These are phyloP conservation scores for Paedocypris sp. DNA, from an alignment of 2,113 vertebrate genomes.

Conservation along the genomic window DNA sequence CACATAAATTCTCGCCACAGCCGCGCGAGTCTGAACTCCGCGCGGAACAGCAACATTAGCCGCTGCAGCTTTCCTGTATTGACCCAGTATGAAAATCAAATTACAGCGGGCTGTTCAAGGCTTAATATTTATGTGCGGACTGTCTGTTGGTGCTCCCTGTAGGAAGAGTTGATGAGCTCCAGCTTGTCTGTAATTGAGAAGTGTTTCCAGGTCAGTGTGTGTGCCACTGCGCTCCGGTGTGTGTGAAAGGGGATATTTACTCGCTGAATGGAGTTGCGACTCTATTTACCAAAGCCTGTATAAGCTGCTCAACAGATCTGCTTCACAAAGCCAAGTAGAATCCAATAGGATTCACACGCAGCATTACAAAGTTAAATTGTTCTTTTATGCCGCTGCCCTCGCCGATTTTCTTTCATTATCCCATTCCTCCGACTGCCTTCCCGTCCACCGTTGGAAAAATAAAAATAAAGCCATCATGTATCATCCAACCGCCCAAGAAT, in stretches of 20 bases:
- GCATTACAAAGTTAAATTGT: constrained; percentile 37
- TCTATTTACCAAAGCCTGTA: constrained; percentile 35
- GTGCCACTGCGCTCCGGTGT: constrained; percentile 9
- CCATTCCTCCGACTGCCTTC: constrained; percentile 2
- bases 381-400: constrained; percentile 29
- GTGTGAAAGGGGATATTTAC: constrained; percentile 28
- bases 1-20: constrained; percentile 3
- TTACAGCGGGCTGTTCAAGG: constrained; percentile 20
- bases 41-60: constrained; percentile 19
- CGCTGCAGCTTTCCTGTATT: constrained; percentile 1
- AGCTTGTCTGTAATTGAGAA: constrained; percentile 23
- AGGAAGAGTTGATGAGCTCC: constrained; percentile 17
- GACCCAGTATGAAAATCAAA: constrained; percentile 32
- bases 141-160: constrained; percentile 11
- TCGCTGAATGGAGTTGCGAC: constrained; percentile 34
- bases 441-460: constrained; percentile 5
- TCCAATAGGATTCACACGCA: constrained; percentile 25
- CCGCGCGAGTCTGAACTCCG: constrained; percentile 12
- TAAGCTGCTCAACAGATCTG: constrained; percentile 36
- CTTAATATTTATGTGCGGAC: constrained; percentile 2
- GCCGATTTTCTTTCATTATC: background rate
- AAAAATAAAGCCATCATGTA: no score
- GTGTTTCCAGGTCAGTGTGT: constrained; percentile 31
- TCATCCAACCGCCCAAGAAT: background rate
- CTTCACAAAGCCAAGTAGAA: constrained; percentile 34